Evolutionary conservation across 2,797 vertebrate species (phyloP), one percentile per base, ranked within the genome.

Genomic region (Girardinus metallicus): DNA sequence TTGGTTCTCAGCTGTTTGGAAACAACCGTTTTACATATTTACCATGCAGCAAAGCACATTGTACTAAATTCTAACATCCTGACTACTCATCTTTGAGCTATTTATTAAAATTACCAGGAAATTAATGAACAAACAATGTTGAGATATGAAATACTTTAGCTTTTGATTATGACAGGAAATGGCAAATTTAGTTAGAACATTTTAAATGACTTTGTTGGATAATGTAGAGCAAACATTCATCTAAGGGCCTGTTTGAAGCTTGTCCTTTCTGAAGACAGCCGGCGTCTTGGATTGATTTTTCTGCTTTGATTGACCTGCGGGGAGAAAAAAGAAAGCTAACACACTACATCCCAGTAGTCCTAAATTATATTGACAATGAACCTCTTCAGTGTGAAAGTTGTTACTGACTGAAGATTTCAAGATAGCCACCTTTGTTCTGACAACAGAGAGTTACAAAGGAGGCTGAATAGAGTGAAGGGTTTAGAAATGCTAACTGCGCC

Each of bases 1-100:
- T 55, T 75, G 51, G 41, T 16, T 74, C 5, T 18, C 5, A 80
- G 57, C 60, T 75, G 29, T 47, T 41, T 26, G 78, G 26, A 62
- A 0, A 0, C 49, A 60, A 23, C 9, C 0, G 41, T 39, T 77
- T 44, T n/a, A 29, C 46, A 39, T 77, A 11, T 34, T n/a, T 29
- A 10, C 12, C 39, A n/a, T 18, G 36, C 15, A 51, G 11, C 64
- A n/a, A 51, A 18, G 76, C 44, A 74, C 12, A 5, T 41, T 47
- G 75, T 1, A 18, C 44, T 43, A 43, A 43, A 5, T 70, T 43
- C 12, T 43, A 70, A n/a, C 12, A n/a, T 70, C 39, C 39, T 43
- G 66, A 13, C 4, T 70, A 43, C 41, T 41, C 4, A 36, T 18
- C 5, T 43, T 70, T 41, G 4, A 70, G 11, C 39, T 41, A 2